phyloP scores from a whole-genome alignment of 2,888 invertebrate species.

The Ferdinandea cuprea region DNA sequence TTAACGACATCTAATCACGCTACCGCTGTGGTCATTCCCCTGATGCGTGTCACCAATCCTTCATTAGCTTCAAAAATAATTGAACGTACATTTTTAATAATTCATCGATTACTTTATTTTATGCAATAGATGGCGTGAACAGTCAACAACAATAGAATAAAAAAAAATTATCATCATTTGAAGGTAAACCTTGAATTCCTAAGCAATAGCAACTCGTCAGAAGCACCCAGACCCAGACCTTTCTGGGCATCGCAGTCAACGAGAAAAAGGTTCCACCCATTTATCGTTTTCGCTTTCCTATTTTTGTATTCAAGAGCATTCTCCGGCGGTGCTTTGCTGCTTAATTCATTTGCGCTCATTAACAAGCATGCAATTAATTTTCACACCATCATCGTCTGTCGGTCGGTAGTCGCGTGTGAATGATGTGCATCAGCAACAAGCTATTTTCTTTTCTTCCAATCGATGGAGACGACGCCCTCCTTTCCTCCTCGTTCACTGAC shows the following conservation, averaged over 20 bases:
- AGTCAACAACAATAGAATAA: constrained; percentile 45
- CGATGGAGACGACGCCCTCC: too few relatives aligned
- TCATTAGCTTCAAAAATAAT: constrained; percentile 4
- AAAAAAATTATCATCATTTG: constrained; percentile 35
- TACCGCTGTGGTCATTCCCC: neutral
- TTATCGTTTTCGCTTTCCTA: neutral
- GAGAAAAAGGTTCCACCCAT: neutral
- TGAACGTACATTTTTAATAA: neutral
- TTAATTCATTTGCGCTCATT: constrained; percentile 61
- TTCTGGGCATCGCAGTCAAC: neutral
- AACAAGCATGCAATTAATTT: constrained; percentile 69
- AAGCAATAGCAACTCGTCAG: constrained; percentile 23
- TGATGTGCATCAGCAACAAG: constrained; percentile 56
- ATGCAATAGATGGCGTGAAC: constrained; percentile 62
- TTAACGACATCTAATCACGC: neutral
- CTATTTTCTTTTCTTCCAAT: constrained; percentile 12
- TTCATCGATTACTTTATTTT: constrained; percentile 23
- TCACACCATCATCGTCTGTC: constrained; percentile 27
- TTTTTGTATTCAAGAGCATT: constrained; percentile 58
- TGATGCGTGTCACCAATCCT: neutral
- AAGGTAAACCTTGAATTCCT: constrained; percentile 55
- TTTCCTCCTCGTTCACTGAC: too few relatives aligned
- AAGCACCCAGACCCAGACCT: neutral
- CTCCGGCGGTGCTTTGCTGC: constrained; percentile 15
- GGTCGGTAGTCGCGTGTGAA: constrained; percentile 44